Evolutionary conservation across 2,888 invertebrate species (phyloP), one percentile per base, ranked within the genome.

Genomic region (Minunthozetes semirufus): DNA sequence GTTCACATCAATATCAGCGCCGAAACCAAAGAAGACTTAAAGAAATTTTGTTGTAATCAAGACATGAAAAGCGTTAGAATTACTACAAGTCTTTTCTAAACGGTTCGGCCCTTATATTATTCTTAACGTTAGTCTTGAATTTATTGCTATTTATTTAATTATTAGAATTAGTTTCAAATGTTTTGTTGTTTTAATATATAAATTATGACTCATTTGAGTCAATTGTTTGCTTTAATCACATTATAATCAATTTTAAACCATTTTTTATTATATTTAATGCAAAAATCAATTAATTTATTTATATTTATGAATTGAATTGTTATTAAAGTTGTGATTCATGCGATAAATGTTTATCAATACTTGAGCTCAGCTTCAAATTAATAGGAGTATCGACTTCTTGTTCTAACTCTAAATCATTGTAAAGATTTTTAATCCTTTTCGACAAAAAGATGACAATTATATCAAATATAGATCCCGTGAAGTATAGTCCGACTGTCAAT

Each of bases 401-500:
- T 38, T 76, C 74, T 2, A 61, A 33, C 3, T 46, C 73, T 33
- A 9, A 33, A 15, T 78, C 77, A 27, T 77, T 75, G 53, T 78
- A 78, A 17, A 78, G 75, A 68, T 78, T 74, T 15, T 53, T 75
- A 48, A 78, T 15, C 13, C 78, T 46, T 38, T 76, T 73, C 27
- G 77, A 76, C 0, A 77, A 13, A 1, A 77, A 66, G 48, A 78
- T 88, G 2, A 88, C 88, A 1, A 86, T 81, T 2, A 82, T 81
- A 79, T 89, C 88, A 77, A 88, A 87, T n/a, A 87, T 22, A 1
- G 87, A 85, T 27, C 87, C 88, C 48, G 88, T 79, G 0, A 84
- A 78, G 17, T 87, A 87, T 56, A 89, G 84, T 33, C 81, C 81
- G 15, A 77, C 77, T n/a, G 79, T 73, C 15, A 77, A 77, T 6